These are phyloP conservation scores for Ectemnius continuus DNA, from an alignment of 2,888 invertebrate genomes.

Conservation along the genomic window DNA sequence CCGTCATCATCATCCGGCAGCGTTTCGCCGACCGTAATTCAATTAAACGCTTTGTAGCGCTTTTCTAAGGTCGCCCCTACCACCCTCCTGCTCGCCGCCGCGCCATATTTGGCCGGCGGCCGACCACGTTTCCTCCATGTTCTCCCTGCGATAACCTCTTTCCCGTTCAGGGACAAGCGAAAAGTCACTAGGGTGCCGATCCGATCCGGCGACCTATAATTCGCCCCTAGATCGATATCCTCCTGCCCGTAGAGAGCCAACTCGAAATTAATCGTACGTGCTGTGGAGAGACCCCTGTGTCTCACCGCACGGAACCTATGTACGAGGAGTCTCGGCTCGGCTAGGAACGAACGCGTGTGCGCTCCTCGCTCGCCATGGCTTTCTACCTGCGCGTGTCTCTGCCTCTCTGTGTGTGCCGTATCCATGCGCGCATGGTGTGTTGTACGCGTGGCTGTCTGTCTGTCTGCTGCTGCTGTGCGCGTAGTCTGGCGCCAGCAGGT, in stretches of 20 bases:
- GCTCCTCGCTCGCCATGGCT: not conserved
- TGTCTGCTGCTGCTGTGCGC: slow-evolving; percentile 43
- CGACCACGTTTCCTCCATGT: slow-evolving; percentile 11
- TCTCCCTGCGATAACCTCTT: slow-evolving; percentile 19
- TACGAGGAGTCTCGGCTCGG: too few relatives aligned
- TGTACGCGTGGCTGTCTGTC: slow-evolving; percentile 27
- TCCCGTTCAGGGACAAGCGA: not conserved
- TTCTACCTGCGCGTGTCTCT: slow-evolving; percentile 35
- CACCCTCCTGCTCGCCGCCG: slow-evolving; percentile 41
- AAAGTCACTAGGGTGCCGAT: too few relatives aligned
- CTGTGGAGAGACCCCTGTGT: not conserved
- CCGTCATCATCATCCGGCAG: slow-evolving; percentile 29
- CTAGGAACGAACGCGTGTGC: too few relatives aligned
- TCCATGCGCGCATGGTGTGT: slow-evolving; percentile 16
- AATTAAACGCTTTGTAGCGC: slow-evolving; percentile 52
- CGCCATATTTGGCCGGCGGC: slow-evolving; percentile 66
- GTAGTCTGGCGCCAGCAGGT: slow-evolving; percentile 64
- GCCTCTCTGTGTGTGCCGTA: slow-evolving; percentile 25
- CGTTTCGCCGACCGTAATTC: slow-evolving; percentile 51
- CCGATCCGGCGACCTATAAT: not conserved
- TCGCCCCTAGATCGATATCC: not conserved
- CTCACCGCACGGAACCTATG: not conserved
- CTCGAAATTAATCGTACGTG: slow-evolving; percentile 13
- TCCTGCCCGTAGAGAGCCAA: not conserved
- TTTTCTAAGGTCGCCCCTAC: slow-evolving; percentile 44